Evolutionary conservation across 2,888 invertebrate species (phyloP).

Genomic region (Lasiommata megera): DNA sequence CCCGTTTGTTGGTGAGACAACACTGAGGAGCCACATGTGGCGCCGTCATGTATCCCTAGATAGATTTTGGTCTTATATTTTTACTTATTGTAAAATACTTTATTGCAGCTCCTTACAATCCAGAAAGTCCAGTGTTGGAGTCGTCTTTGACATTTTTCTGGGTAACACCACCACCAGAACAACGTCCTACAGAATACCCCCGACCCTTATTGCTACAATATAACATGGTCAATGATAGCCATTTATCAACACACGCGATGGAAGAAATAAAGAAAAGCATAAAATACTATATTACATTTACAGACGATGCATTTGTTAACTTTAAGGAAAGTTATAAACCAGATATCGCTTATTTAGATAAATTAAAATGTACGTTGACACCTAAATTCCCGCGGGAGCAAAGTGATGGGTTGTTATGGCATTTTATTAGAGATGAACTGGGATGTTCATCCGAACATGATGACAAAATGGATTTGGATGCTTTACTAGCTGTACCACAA

Average conservation of each 20-base stretch:
- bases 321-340: constrained; percentile 84
- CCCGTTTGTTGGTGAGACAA: too few species aligned
- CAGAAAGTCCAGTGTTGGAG: constrained; percentile 89
- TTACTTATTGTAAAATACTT: constrained; percentile 17
- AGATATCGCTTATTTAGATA: constrained; percentile 90
- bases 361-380: constrained; percentile 89
- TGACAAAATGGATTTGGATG: constrained; percentile 84
- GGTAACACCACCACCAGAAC: constrained; percentile 98
- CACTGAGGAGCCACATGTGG: too few species aligned
- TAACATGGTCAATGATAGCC: constrained; percentile 90
- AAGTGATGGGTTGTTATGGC: constrained; percentile 89
- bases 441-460: constrained; percentile 85
- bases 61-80: background rate
- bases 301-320: constrained; percentile 69
- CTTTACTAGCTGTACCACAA: constrained; percentile 81
- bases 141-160: constrained; percentile 94
- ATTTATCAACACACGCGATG: constrained; percentile 89
- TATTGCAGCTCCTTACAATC: constrained; percentile 89
- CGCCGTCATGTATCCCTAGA: too few species aligned
- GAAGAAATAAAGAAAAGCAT: constrained; percentile 93
- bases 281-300: constrained; percentile 88
- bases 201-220: constrained; percentile 95
- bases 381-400: constrained; percentile 92
- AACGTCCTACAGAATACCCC: constrained; percentile 94
- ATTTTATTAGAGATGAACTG: constrained; percentile 87